phyloP scores from a whole-genome alignment of 2,797 vertebrate species.

The Threskiornis aethiopicus region DNA sequence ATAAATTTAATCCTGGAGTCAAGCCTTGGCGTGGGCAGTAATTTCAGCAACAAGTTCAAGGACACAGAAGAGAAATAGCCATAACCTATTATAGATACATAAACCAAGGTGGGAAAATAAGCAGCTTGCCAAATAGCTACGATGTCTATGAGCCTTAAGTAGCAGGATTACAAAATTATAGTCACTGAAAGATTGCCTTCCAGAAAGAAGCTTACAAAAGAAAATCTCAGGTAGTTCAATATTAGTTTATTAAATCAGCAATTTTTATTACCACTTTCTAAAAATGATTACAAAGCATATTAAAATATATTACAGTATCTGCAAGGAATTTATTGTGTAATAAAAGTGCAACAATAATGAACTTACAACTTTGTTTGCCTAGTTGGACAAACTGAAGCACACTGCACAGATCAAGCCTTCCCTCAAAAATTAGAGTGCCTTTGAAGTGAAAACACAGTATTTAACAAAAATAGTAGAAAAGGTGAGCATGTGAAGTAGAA shows the following conservation, averaged over 20 bases:
- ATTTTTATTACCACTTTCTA: conserved; percentile 33
- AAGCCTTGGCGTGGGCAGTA: background rate
- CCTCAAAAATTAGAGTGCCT: background rate
- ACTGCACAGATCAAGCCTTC: background rate
- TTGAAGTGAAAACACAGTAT: conserved; percentile 1
- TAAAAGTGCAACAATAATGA: conserved; percentile 51
- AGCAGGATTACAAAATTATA: background rate
- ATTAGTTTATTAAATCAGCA: conserved; percentile 70
- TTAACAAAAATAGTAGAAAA: conserved; percentile 6
- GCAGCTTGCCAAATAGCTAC: background rate
- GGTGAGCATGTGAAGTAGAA: background rate
- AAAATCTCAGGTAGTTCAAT: background rate
- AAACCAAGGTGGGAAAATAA: background rate
- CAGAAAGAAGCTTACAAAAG: background rate
- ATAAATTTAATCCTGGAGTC: background rate
- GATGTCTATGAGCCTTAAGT: background rate
- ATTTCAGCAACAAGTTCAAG: background rate
- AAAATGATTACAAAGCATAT: conserved; percentile 66
- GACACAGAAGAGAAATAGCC: background rate
- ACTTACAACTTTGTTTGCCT: conserved; percentile 9
- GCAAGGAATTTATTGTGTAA: conserved; percentile 50
- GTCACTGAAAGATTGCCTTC: background rate
- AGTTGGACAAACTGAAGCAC: conserved; percentile 5
- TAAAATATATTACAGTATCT: conserved; percentile 67
- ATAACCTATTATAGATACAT: background rate